Conservation (phyloP, 2,113 vertebrate genomes). For the Neotoma lepida region DNA sequence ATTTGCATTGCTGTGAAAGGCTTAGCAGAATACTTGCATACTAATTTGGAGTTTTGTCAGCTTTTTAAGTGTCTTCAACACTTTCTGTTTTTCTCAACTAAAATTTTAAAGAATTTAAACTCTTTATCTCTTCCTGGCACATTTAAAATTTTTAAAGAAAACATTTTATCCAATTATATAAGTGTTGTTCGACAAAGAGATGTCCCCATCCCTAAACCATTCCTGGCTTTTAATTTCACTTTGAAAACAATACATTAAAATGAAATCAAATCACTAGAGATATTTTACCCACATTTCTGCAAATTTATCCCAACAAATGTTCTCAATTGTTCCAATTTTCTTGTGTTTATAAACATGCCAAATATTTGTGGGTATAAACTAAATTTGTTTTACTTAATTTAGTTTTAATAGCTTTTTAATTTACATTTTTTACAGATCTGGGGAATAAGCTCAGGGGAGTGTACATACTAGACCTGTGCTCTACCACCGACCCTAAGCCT, state of each 20-base stretch:
- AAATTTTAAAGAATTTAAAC: slow-evolving; percentile 14
- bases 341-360: background rate
- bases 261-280: background rate
- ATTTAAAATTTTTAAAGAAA: background rate
- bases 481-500: too few relatives aligned
- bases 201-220: background rate
- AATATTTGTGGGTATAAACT: background rate
- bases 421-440: background rate
- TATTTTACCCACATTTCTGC: background rate
- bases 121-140: background rate
- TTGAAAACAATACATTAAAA: slow-evolving; percentile 42
- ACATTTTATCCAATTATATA: slow-evolving; percentile 7
- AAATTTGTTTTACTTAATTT: background rate
- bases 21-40: slow-evolving; percentile 47
- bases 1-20: slow-evolving; percentile 44
- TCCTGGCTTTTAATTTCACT: background rate
- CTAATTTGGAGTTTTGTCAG: background rate
- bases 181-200: background rate
- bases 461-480: too few relatives aligned
- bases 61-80: slow-evolving; percentile 33
- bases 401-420: background rate
- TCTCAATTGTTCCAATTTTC: slow-evolving; percentile 7
- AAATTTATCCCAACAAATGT: background rate
- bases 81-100: slow-evolving; percentile 43
- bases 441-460: background rate